phyloP scores from a whole-genome alignment of 1,140 invertebrate genomes.

The Amyelois transitella region DNA sequence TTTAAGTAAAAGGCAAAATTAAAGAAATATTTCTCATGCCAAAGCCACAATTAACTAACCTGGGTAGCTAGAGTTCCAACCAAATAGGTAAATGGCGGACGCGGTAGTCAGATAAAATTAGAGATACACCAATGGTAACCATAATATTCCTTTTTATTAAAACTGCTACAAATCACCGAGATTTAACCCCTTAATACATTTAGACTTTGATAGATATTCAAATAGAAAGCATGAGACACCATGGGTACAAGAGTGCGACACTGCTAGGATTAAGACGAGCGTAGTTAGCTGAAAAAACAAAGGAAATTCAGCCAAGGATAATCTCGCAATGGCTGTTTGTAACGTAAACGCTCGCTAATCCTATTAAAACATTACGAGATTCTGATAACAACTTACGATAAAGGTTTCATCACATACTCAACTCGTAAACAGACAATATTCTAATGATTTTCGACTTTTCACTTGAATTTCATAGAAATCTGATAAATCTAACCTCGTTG shows the following conservation, averaged over 20 bases:
- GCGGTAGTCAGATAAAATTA: no score
- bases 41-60: no score
- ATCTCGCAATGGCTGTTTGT: slow-evolving; percentile 20
- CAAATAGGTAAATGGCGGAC: no score
- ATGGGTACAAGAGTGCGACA: background rate
- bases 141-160: no score
- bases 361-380: slow-evolving; percentile 28
- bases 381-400: background rate
- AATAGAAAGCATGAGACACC: background rate
- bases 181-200: no score
- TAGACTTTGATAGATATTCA: no score
- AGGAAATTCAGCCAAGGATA: slow-evolving; percentile 32
- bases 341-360: slow-evolving; percentile 28
- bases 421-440: slow-evolving; percentile 7
- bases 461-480: slow-evolving; percentile 7
- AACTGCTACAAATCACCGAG: no score
- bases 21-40: no score
- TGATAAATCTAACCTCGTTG: slow-evolving; percentile 32
- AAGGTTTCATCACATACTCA: background rate
- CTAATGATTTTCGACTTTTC: background rate
- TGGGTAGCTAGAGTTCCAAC: no score
- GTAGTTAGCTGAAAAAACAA: slow-evolving; percentile 47
- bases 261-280: slow-evolving; percentile 32
- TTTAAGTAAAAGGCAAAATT: no score
- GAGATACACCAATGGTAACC: no score